Base-by-base conservation (phyloP, 2,113 vertebrate genomes). In the Grus americana region DNA sequence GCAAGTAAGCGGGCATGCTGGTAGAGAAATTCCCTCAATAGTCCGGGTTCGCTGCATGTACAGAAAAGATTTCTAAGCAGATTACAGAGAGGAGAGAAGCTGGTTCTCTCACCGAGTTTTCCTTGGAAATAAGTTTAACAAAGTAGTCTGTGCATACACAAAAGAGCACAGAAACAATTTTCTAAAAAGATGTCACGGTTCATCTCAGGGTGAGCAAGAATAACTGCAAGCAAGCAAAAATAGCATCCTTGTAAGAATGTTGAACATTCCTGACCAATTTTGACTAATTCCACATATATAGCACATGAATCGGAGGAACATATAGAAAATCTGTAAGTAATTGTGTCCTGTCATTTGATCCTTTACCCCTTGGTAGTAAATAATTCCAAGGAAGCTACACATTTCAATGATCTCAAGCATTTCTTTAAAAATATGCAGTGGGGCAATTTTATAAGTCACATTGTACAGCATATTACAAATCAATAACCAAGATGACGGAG, bases 11-110 rank as follows among this genome's bases (percentile, higher is more conserved):
- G 3, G 80, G 11, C n/a, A 81, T 29, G 22, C 59, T 40, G 55
- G 15, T 5, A 57, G 24, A 72, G 46, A 50, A 36, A 50, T 15
- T 26, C 61, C 55, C 11, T 80, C 67, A 38, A 15, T 5, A 42
- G 9, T 1, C 36, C 18, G 42, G 9, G 57, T 12, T 70, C 47
- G 30, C 20, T 71, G 50, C 42, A 42, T 0, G 0, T 1, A 19
- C 52, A 36, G 12, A 40, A 7, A 15, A 23, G 18, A 61, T 46
- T 19, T 47, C 65, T 57, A 47, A 32, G 11, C 44, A 59, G 26
- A 18, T 27, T 44, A 62, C 1, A 23, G 21, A 79, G 13, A 89
- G 29, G 30, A 78, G 13, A 90, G n/a, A 72, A 49, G 21, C 8
- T 40, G 47, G 13, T 22, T 72, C 30, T 68, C 61, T 58, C 52